A percentile compares a stretch with the other conserved stretches of the same genome.
Evolutionary conservation across 1,140 invertebrate genomes (phyloP).

Genomic region (Eupristina koningsbergeri): DNA sequence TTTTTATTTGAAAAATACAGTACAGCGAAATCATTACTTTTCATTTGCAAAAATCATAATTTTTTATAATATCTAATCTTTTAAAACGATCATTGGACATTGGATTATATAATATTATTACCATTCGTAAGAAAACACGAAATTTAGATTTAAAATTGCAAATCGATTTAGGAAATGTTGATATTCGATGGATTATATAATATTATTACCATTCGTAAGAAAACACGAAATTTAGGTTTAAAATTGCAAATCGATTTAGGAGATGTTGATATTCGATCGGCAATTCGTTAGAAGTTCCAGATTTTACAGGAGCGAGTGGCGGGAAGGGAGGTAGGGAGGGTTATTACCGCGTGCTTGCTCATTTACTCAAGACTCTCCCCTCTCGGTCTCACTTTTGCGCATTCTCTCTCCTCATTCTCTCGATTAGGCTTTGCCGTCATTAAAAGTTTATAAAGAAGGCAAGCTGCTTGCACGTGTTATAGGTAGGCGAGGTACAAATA

Average conservation of each 20-base stretch:
- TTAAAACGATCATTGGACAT: slow-evolving; percentile 21
- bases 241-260: slow-evolving; percentile 15
- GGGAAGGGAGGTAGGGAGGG: neutral
- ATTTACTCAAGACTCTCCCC: slow-evolving; percentile 41
- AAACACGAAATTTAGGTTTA: slow-evolving; percentile 9
- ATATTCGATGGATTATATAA: slow-evolving; percentile 67
- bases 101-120: neutral
- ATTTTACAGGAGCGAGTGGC: slow-evolving; percentile 34
- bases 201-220: neutral
- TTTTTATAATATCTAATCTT: neutral
- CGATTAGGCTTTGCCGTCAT: slow-evolving; percentile 74
- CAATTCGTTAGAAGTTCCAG: slow-evolving; percentile 55
- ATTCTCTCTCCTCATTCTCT: slow-evolving; percentile 57
- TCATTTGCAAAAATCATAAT: too few relatives aligned
- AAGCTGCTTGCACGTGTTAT: slow-evolving; percentile 61
- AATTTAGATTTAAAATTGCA: neutral
- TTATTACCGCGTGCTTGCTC: slow-evolving; percentile 29
- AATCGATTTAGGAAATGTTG: slow-evolving; percentile 56
- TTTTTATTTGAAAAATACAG: too few relatives aligned
- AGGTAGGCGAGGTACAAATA: slow-evolving; percentile 47
- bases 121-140: neutral
- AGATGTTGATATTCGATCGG: slow-evolving; percentile 66
- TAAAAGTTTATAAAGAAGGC: slow-evolving; percentile 75
- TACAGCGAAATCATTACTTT: too few relatives aligned
- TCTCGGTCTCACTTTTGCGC: slow-evolving; percentile 3